Percentiles rank a stretch among this genome's conserved stretches.
Conservation (phyloP, 1,140 invertebrate genomes). For the Polypedilum pembai region DNA sequence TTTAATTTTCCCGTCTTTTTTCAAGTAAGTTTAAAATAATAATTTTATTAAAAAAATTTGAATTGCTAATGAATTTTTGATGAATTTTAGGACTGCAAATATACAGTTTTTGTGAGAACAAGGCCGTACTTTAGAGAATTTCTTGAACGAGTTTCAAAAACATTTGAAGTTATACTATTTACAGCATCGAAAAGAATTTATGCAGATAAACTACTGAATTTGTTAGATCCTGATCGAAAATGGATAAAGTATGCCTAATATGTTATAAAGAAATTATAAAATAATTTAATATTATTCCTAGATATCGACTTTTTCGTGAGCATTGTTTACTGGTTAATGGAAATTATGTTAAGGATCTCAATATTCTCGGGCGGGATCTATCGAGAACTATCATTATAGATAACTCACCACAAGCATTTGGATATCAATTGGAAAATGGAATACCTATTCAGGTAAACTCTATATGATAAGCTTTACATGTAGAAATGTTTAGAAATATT, state of each 20-base stretch:
- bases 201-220: slow-evolving; percentile 88
- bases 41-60: neutral
- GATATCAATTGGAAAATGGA: slow-evolving; percentile 83
- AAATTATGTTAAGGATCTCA: slow-evolving; percentile 94
- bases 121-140: slow-evolving; percentile 88
- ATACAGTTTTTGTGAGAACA: slow-evolving; percentile 82
- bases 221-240: slow-evolving; percentile 80
- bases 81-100: slow-evolving; percentile 40
- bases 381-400: slow-evolving; percentile 88
- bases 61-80: no score
- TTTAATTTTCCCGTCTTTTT: slow-evolving; percentile 92
- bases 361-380: slow-evolving; percentile 86
- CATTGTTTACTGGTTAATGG: slow-evolving; percentile 93
- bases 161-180: slow-evolving; percentile 94
- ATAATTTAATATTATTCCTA: slow-evolving; percentile 39
- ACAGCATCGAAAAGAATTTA: slow-evolving; percentile 95
- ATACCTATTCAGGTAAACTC: slow-evolving; percentile 69
- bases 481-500: neutral
- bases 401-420: slow-evolving; percentile 88
- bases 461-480: neutral
- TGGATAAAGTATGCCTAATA: slow-evolving; percentile 68
- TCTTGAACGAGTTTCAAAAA: slow-evolving; percentile 76
- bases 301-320: slow-evolving; percentile 75
- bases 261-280: slow-evolving; percentile 27
- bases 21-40: slow-evolving; percentile 50